Percentiles rank a stretch among this genome's conserved stretches.
Conservation (phyloP, 2,888 invertebrate genomes). For the Rugalucina vietnamica region DNA sequence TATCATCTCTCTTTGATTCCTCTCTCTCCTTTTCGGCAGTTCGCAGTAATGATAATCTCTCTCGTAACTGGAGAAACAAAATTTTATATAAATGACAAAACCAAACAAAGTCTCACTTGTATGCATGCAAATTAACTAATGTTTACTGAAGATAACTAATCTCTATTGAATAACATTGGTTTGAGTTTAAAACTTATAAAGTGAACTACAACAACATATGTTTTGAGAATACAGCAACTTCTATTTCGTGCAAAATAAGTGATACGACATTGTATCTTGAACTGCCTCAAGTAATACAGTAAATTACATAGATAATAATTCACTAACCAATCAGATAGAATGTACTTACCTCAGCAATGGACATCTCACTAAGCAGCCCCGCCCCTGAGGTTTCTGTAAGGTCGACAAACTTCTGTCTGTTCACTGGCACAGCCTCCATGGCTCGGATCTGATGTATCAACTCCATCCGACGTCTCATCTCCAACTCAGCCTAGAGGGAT, state of each 20-base stretch:
- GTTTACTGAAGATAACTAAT: no score
- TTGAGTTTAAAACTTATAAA: not conserved
- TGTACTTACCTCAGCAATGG: constrained; percentile 82
- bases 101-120: no score
- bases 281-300: no score
- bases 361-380: constrained; percentile 83
- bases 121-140: no score
- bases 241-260: not conserved
- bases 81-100: no score
- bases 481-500: constrained; percentile 81
- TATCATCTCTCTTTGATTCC: constrained; percentile 82
- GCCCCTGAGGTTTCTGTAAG: constrained; percentile 81
- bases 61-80: constrained; percentile 78
- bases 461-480: constrained; percentile 83
- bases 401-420: constrained; percentile 81
- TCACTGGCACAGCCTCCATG: constrained; percentile 81
- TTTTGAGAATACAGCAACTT: not conserved
- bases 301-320: no score
- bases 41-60: constrained; percentile 78
- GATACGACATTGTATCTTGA: no score
- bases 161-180: no score
- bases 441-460: constrained; percentile 83
- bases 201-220: not conserved
- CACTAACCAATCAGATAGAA: no score
- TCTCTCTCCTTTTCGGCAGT: constrained; percentile 76